phyloP scores from a whole-genome alignment of 1,140 invertebrate species.

The Hylaeus anthracinus region DNA sequence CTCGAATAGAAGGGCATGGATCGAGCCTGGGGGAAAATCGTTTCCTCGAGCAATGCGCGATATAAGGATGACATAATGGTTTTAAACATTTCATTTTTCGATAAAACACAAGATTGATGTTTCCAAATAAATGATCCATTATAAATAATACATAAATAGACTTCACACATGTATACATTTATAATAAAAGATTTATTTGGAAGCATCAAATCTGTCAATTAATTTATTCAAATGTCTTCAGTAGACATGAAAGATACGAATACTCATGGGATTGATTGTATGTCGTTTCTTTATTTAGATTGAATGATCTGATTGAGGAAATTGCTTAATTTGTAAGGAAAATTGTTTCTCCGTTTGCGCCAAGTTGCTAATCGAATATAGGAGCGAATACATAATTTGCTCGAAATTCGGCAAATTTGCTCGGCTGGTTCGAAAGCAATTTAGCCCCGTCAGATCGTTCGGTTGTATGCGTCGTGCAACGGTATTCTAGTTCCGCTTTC shows the following conservation, averaged over 20 bases:
- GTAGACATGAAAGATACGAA: too few species aligned
- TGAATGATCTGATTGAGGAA: too few species aligned
- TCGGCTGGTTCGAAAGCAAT: constrained; percentile 2
- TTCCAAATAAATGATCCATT: too few species aligned
- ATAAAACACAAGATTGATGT: too few species aligned
- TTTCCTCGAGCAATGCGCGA: not conserved
- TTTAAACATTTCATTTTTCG: too few species aligned
- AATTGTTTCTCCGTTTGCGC: not conserved
- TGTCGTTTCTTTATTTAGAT: too few species aligned
- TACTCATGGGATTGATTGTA: too few species aligned
- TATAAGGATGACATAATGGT: not conserved
- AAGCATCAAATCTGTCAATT: too few species aligned
- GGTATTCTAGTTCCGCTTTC: constrained; percentile 8
- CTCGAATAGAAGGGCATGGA: not conserved
- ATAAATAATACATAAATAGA: too few species aligned
- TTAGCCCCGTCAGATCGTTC: constrained; percentile 3
- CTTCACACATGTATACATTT: too few species aligned
- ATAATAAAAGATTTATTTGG: too few species aligned
- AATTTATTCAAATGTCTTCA: too few species aligned
- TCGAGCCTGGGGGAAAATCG: not conserved
- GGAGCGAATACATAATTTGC: not conserved
- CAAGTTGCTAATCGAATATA: not conserved
- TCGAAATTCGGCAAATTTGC: not conserved
- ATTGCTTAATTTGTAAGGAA: not conserved
- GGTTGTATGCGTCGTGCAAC: not conserved